Base-by-base conservation (phyloP, 2,113 vertebrate genomes). In the Epinephelus moara region DNA sequence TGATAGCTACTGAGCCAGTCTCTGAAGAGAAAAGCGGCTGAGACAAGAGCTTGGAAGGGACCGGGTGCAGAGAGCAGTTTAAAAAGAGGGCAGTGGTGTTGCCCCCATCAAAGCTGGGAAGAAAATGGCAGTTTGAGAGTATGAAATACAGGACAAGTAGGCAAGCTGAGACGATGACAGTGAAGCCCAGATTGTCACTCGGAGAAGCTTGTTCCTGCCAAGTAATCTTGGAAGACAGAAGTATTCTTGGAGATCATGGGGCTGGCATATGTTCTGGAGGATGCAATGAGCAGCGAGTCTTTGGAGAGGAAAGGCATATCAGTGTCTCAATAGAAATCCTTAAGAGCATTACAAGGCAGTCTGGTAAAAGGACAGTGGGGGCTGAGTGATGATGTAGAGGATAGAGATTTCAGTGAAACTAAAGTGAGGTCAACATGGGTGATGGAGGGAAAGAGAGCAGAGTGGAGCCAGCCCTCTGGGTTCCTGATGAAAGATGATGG, bases 271-370 rank as follows among this genome's bases (percentile, higher is more conserved):
- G 47, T 62, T 53, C n/a, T 61, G 18, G 33, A 50, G 3, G 47
- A 69, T 23, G 37, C 37, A 67, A 59, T 23, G 17, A 67, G 55
- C 23, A 56, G 78, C 68, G 25, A 15, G 60, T 73, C 40, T 73
- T 56, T 25, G 53, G 52, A 72, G 15, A 33, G 10, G 50, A 49
- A 37, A 0, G n/a, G 23, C 0, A 8, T 40, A 6, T 37, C 14
- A 1, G 14, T 25, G 21, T 60, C 47, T 30, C 25, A 61, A 2
- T 5, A n/a, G 4, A 71, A 56, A 23, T 42, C 21, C 52, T 56
- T 42, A 12, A 50, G n/a, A 50, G 5, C 55, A 27, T 60, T 40
- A 19, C 14, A 60, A 78, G n/a, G 76, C 45, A 61, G 56, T 8
- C 21, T 79, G 59, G 4, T 33, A 13, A 30, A 18, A 64, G 33